A percentile compares a stretch with the other conserved stretches of the same genome.
Conservation (phyloP, 2,113 vertebrate species). For the Coregonus clupeaformis region DNA sequence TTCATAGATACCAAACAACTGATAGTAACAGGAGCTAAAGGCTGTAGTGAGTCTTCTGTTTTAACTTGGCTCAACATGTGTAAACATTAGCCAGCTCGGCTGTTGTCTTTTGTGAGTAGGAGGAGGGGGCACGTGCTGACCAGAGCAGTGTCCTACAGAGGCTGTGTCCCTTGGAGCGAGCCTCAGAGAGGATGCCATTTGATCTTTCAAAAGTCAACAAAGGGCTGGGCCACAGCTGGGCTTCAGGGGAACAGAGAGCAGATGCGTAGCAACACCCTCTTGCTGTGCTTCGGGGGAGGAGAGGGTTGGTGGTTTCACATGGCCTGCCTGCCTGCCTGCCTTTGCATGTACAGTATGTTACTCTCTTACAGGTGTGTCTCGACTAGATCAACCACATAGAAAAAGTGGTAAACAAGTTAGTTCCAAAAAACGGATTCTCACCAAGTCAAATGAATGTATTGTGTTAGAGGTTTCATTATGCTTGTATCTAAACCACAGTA, state of each 20-base stretch:
- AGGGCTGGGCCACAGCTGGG: constrained; percentile 72
- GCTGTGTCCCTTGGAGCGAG: constrained; percentile 34
- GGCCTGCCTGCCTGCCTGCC: constrained; percentile 8
- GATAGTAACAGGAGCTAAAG: background rate
- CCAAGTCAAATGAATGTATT: background rate
- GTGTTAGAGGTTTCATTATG: too few species aligned
- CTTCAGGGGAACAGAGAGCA: constrained; percentile 59
- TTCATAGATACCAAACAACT: background rate
- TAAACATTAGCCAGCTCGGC: constrained; percentile 10
- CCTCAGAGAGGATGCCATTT: constrained; percentile 68
- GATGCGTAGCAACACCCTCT: constrained; percentile 70
- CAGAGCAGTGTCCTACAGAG: constrained; percentile 53
- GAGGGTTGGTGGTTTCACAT: constrained; percentile 26
- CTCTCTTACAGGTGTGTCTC: too few species aligned
- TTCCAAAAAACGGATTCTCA: background rate
- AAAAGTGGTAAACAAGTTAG: too few species aligned
- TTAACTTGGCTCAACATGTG: constrained; percentile 10
- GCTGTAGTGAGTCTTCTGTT: background rate
- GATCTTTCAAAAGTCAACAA: constrained; percentile 78
- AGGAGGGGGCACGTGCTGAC: constrained; percentile 56
- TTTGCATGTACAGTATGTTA: constrained; percentile 24
- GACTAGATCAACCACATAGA: too few species aligned
- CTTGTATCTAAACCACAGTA: too few species aligned
- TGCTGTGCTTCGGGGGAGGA: constrained; percentile 57
- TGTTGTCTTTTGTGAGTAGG: constrained; percentile 8